A percentile compares a stretch with the other conserved stretches of the same genome.
phyloP scores from a whole-genome alignment of 2,113 vertebrate genomes.

The Nothobranchius kuhntae region DNA sequence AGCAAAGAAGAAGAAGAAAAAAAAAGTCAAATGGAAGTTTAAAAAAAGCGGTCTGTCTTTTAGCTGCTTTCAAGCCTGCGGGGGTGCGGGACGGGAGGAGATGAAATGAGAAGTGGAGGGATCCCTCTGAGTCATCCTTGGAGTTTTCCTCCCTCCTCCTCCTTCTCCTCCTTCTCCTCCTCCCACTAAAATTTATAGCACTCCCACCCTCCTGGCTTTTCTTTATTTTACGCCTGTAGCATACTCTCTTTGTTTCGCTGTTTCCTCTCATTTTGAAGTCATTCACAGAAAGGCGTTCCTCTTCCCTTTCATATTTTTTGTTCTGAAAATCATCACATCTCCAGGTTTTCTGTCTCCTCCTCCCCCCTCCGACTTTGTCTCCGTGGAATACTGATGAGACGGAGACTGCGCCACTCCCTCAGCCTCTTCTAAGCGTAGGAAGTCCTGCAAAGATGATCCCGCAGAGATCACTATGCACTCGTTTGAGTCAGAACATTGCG shows the following conservation, averaged over 20 bases:
- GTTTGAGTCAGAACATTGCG: conserved; percentile 35
- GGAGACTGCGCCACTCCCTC: conserved; percentile 64
- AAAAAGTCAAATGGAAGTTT: conserved; percentile 38
- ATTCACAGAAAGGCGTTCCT: conserved; percentile 50
- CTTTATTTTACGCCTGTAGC: neutral
- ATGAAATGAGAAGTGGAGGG: conserved; percentile 55
- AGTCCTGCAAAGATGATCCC: conserved; percentile 45
- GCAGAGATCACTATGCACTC: conserved; percentile 21
- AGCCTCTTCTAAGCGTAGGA: conserved; percentile 45
- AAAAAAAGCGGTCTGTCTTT: conserved; percentile 42
- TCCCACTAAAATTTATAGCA: conserved; percentile 51
- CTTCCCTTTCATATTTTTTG: conserved; percentile 14
- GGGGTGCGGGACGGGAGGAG: conserved; percentile 21
- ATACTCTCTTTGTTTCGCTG: conserved; percentile 23
- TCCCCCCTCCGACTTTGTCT: neutral
- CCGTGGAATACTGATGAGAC: conserved; percentile 65
- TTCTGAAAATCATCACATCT: conserved; percentile 13
- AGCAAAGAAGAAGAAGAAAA: conserved; percentile 35
- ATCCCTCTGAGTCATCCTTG: conserved; percentile 71
- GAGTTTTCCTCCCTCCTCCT: conserved; percentile 51
- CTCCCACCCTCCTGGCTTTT: conserved; percentile 12
- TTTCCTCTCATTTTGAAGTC: conserved; percentile 34
- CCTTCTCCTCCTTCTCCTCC: conserved; percentile 32
- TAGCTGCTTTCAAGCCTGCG: conserved; percentile 31
- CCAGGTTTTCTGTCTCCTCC: conserved; percentile 8